A percentile compares a stretch with the other conserved stretches of the same genome.
These are phyloP conservation scores for Plagodis dolabraria DNA, from an alignment of 2,888 invertebrate species.

Conservation along the genomic window DNA sequence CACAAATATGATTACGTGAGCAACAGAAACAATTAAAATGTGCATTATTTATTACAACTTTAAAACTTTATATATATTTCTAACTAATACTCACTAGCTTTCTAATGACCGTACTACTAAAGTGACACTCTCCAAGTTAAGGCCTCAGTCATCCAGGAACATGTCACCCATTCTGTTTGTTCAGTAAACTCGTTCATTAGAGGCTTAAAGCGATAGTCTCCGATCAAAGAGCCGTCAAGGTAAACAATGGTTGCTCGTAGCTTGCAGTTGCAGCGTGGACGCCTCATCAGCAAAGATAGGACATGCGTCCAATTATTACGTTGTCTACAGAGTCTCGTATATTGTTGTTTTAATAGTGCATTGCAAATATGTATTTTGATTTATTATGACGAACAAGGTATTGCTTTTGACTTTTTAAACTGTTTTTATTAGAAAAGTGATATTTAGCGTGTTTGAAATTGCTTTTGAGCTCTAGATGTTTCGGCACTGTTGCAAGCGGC, in stretches of 20 bases:
- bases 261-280: slow-evolving; percentile 47
- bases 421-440: too few relatives aligned
- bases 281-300: slow-evolving; percentile 61
- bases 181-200: slow-evolving; percentile 35
- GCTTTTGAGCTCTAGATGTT: too few relatives aligned
- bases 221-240: slow-evolving; percentile 41
- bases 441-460: too few relatives aligned
- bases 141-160: slow-evolving; percentile 8
- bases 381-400: too few relatives aligned
- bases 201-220: slow-evolving; percentile 35
- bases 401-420: too few relatives aligned
- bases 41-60: too few relatives aligned
- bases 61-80: too few relatives aligned
- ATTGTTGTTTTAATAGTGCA: slow-evolving; percentile 24
- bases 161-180: slow-evolving; percentile 23
- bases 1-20: too few relatives aligned
- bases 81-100: background rate
- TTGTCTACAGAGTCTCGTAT: slow-evolving; percentile 22
- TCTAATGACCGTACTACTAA: background rate
- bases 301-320: slow-evolving; percentile 54
- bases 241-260: slow-evolving; percentile 61
- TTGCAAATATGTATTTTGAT: background rate
- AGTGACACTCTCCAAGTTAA: slow-evolving; percentile 5
- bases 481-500: too few relatives aligned
- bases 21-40: too few relatives aligned